Percentiles rank a stretch among this genome's conserved stretches.
These are phyloP conservation scores for Ibidorhyncha struthersii DNA, from an alignment of 2,113 vertebrate species.

Conservation along the genomic window DNA sequence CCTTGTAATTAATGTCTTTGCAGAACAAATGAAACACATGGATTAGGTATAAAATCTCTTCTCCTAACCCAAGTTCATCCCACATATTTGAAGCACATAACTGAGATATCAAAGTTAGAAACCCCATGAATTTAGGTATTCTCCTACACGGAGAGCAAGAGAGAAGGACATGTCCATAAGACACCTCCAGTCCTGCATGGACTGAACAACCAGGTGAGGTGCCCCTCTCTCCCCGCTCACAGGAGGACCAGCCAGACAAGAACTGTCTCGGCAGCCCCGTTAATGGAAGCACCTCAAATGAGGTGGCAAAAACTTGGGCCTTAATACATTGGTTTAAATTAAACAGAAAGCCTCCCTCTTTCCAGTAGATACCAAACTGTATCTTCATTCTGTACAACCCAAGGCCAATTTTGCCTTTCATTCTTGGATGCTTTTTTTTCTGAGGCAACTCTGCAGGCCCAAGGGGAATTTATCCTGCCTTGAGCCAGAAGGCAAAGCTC, in stretches of 20 bases:
- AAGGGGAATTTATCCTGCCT: not conserved
- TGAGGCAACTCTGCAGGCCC: not conserved
- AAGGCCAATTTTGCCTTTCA: not conserved
- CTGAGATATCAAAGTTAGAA: not conserved
- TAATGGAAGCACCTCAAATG: not conserved
- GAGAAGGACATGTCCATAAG: fast-evolving
- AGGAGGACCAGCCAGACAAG: not conserved
- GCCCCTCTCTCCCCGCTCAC: not conserved
- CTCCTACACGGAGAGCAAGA: fast-evolving
- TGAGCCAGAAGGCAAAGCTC: not conserved
- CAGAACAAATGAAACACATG: not conserved
- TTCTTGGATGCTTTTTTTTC: not conserved
- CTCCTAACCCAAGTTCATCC: not conserved
- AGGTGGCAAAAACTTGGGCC: not conserved
- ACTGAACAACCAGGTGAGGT: not conserved
- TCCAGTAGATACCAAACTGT: not conserved
- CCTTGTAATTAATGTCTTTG: not conserved
- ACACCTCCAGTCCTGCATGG: not conserved
- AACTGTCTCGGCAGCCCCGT: fast-evolving
- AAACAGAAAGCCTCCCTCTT: not conserved
- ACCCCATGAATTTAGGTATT: not conserved
- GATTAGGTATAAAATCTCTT: not conserved
- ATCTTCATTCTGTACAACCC: not conserved
- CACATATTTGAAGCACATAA: not conserved
- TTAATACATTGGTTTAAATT: not conserved